Evolutionary conservation across 2,888 invertebrate genomes (phyloP), one percentile per base, ranked within the genome.

Genomic region (Eupithecia subfuscata): DNA sequence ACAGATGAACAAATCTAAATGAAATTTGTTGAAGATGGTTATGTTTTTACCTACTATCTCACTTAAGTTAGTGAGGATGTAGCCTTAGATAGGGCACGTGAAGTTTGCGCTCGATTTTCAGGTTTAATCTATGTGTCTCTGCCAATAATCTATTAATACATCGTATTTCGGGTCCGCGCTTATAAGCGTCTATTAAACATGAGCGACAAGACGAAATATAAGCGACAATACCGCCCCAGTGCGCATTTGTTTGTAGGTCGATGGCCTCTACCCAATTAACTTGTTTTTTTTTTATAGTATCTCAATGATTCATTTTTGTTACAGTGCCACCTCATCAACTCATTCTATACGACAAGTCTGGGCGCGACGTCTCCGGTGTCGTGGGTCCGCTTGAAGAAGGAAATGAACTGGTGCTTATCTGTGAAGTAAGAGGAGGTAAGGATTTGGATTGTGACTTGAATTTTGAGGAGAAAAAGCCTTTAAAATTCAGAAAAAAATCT

Each of bases 381-480:
- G 97, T 97, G 74, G 98, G 98, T 34, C 98, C 98, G 67, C 95
- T 98, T 84, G 96, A 97, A 86, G 98, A 98, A 92, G 97, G 97
- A 78, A 96, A 97, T 84, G 97, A 97, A 89, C 96, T 98, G 78
- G 96, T 97, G 71, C 95, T 98, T 81, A 97, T 97, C 82, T 98
- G 98, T 90, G 97, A 98, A 94, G 98, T 98, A 80, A 96, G 97
- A 91, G 98, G 98, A 90, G 98, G 98, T 98, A 95, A 97, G 97
- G 37, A 18, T 60, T 14, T 14, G 6, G 40, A 40, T 34, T 34
- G 18, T 18, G 6, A 18, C 52, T 52, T n/a, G 1, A 0, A 52
- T 56, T 11, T 56, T 22, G 22, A 22, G 52, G 22, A 56, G 9
- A n/a, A 22, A 56, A 56, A 52, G 14, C n/a, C 0, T 14, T 12